phyloP scores from a whole-genome alignment of 2,888 invertebrate genomes.

The Diarsia rubi region DNA sequence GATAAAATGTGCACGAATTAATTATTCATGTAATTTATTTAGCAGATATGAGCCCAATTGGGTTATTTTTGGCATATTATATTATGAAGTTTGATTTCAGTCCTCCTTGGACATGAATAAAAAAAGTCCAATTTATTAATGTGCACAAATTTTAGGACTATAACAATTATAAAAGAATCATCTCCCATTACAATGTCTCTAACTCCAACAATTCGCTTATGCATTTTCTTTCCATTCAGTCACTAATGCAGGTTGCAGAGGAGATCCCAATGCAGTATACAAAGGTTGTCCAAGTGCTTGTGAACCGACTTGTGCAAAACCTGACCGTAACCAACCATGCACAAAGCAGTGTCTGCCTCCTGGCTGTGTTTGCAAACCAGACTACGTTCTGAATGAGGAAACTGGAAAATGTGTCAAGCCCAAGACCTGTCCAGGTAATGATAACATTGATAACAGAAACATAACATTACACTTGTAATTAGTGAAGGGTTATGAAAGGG shows the following conservation, averaged over 20 bases:
- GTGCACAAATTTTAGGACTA: not conserved
- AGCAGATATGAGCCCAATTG: not conserved
- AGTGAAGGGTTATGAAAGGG: not conserved
- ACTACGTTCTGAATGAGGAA: not conserved
- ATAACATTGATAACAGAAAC: not conserved
- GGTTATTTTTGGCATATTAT: not conserved
- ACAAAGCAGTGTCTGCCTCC: constrained; percentile 6
- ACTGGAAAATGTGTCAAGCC: constrained; percentile 19
- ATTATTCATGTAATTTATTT: not conserved
- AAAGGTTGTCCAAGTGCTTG: constrained; percentile 10
- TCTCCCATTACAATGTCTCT: not conserved
- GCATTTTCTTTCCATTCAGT: not conserved
- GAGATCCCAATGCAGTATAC: constrained; percentile 7
- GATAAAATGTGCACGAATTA: not conserved
- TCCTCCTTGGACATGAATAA: not conserved
- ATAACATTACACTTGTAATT: not conserved
- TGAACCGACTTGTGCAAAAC: constrained; percentile 9
- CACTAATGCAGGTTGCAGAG: not conserved
- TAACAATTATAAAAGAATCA: not conserved
- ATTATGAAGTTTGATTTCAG: not conserved
- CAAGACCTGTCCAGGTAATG: constrained; percentile 12
- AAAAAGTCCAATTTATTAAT: not conserved
- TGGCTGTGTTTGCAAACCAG: constrained; percentile 69
- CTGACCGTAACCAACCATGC: not conserved
- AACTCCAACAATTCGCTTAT: not conserved